Base-by-base conservation (phyloP, 2,113 vertebrate species). In the Pelusios castaneus region DNA sequence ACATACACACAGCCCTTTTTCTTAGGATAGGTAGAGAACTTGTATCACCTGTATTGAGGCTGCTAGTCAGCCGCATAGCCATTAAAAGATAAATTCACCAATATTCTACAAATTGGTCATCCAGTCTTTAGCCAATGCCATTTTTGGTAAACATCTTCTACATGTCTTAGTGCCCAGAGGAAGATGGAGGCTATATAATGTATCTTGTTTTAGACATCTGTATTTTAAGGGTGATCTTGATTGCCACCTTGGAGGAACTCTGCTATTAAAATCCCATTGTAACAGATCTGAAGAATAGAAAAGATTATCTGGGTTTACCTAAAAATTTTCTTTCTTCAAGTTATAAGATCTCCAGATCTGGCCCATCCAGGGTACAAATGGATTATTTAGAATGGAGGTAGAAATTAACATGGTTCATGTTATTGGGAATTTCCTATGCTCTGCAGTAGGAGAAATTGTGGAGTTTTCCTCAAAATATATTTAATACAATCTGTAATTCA, bases 121-220 rank as follows among this genome's bases (percentile, higher is more conserved):
- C 63, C 34, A 38, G 63, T 21, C 17, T 67, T 67, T 67, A 38
- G 16, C 8, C 34, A 67, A 21, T 21, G 34, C n/a, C 34, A 63
- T 67, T 67, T 67, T 67, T 8, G 34, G 56, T 27, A 21, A 17
- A 21, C 19, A n/a, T 67, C 34, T 38, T 67, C 34, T n/a, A 16
- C 63, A 67, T 38, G 34, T n/a, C 17, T 67, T 38, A 67, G 34
- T 67, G 63, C 34, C 16, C 63, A 67, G 17, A 19, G 17, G 82
- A 93, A 91, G 85, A 77, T 16, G 60, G 34, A 52, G 27, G 25
- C 80, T 58, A 16, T n/a, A 21, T n/a, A 76, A 6, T 85, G 41
- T 73, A 88, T 95, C 95, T 90, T 13, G 24, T 84, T 89, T 87
- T 87, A 76, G 21, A 16, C 88, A 13, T 60, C 88, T 27, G 60